phyloP scores from a whole-genome alignment of 1,140 invertebrate species.

The Drosophila sulfurigaster region DNA sequence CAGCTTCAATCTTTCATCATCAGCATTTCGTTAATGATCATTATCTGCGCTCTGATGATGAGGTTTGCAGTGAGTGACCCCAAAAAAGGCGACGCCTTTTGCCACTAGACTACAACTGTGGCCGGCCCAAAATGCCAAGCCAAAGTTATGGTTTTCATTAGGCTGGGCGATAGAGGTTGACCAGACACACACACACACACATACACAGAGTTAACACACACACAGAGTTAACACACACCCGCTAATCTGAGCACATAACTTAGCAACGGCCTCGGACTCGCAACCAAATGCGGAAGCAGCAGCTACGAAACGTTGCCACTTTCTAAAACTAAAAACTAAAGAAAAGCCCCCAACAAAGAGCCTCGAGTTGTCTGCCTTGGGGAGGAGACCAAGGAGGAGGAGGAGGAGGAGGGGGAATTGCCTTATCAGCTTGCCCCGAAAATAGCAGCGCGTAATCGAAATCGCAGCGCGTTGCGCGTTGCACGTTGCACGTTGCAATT shows the following conservation, averaged over 20 bases:
- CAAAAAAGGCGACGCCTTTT: constrained; percentile 49
- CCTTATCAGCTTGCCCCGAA: constrained; percentile 62
- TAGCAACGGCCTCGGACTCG: constrained; percentile 37
- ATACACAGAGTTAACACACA: constrained; percentile 30
- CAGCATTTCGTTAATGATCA: neutral
- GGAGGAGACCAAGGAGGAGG: neutral
- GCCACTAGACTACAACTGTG: neutral
- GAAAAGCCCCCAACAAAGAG: constrained; percentile 25
- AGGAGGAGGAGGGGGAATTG: neutral
- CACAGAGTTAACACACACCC: constrained; percentile 75
- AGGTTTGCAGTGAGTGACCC: constrained; percentile 27
- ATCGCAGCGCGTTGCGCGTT: constrained; percentile 55
- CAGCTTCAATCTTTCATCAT: neutral
- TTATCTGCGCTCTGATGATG: neutral
- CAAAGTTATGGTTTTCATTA: constrained; percentile 82
- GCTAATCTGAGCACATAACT: constrained; percentile 79
- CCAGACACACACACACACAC: constrained; percentile 29
- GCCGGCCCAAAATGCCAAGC: constrained; percentile 60
- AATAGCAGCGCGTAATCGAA: constrained; percentile 75
- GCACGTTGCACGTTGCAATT: constrained; percentile 46
- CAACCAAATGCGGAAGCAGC: constrained; percentile 63
- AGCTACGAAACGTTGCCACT: constrained; percentile 59
- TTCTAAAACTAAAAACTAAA: constrained; percentile 56
- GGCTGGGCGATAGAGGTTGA: constrained; percentile 56
- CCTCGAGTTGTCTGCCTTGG: neutral